Percentiles rank a stretch among this genome's conserved stretches.
Conservation (phyloP, 2,113 vertebrate genomes). For the Nycticorax nycticorax region DNA sequence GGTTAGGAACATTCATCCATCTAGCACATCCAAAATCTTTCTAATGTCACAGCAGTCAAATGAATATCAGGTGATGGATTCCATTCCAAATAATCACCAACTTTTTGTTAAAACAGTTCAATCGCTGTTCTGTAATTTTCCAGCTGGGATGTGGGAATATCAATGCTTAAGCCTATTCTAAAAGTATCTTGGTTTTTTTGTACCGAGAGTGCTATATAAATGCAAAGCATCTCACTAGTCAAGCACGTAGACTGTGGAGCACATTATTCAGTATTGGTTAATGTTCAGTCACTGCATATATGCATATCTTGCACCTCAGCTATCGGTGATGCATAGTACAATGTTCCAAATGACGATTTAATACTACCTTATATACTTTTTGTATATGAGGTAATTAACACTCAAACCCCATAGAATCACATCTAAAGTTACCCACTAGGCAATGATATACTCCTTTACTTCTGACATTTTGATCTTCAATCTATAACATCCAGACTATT, state of each 20-base stretch:
- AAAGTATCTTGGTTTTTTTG: not conserved
- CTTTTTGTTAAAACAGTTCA: not conserved
- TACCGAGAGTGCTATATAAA: not conserved
- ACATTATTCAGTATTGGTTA: not conserved
- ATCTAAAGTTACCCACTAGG: not conserved
- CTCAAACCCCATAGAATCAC: not conserved
- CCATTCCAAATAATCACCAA: not conserved
- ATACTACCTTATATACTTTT: not conserved
- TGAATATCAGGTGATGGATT: not conserved
- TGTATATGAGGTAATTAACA: not conserved
- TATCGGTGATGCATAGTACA: not conserved
- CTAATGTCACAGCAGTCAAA: not conserved
- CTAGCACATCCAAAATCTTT: not conserved
- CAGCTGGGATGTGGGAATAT: not conserved
- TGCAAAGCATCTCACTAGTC: not conserved
- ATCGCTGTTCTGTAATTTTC: not conserved
- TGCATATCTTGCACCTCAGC: not conserved
- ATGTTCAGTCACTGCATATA: not conserved
- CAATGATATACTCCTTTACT: not conserved
- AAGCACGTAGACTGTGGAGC: not conserved
- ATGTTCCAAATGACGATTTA: not conserved
- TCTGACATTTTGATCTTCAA: not conserved
- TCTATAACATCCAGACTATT: not conserved
- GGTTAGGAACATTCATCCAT: not conserved
- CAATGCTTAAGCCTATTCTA: not conserved